Base-by-base conservation (phyloP, 2,888 invertebrate genomes). In the Acanthococcus lagerstroemiae region DNA sequence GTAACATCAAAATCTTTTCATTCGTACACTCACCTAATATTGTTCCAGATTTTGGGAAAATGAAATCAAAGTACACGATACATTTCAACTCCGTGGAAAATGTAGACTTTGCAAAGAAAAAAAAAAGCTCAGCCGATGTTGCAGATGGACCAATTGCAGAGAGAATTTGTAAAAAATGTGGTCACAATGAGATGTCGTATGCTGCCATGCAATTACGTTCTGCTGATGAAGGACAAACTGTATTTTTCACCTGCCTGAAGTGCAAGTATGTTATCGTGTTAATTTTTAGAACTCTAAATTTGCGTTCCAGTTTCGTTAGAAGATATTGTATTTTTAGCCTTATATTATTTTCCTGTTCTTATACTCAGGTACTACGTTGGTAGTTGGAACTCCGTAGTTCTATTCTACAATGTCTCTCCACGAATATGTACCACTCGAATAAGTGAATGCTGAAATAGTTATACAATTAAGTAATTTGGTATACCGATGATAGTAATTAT, bases 141-240 rank as follows among this genome's bases (percentile, higher is more conserved):
- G 78, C 84, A 0, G 89, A 89, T 58, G 91, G 92, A 0, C 91
- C 91, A 0, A 76, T 88, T 6, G 87, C 90, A 0, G 90, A 91
- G 69, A 78, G 90, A 67, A 84, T 81, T 73, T 92, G 97, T 76
- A 83, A 87, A 0, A 87, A 88, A 75, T 99, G 97, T 79, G 87
- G 86, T 1, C 84, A 93, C 74, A 87, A 91, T 45, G 86, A 87
- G 74, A 96, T 96, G 94, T 90, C 91, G 0, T 97, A 95, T 76
- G 90, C 94, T 4, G 96, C 97, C 0, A 77, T 95, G 60, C 97
- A 99, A 76, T 80, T 97, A 25, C 80, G 97, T 71, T 96, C 96
- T 0, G 97, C 96, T 21, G 97, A 99, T 83, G 99, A 99, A 84
- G 97, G 97, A 0, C 97, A 99, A 77, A 99, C 97, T 1, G 94